These are phyloP conservation scores for Sus cebifrons DNA, from an alignment of 2,797 vertebrate genomes.

Conservation along the genomic window DNA sequence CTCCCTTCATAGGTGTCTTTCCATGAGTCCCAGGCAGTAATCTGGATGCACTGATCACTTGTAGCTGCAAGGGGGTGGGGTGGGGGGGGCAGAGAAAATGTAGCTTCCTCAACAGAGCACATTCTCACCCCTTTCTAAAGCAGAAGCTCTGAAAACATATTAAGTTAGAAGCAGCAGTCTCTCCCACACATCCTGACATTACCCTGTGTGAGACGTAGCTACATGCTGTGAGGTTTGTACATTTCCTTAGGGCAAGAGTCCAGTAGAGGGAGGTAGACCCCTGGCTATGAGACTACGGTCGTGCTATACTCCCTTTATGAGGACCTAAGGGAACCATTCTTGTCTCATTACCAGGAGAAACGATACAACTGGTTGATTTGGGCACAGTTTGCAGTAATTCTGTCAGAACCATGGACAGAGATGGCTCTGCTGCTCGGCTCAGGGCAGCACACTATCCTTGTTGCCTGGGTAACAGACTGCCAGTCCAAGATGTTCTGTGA, in stretches of 20 bases:
- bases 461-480: not conserved
- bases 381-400: not conserved
- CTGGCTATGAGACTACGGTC: not conserved
- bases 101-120: not conserved
- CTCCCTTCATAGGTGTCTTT: not conserved
- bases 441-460: not conserved
- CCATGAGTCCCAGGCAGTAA: not conserved
- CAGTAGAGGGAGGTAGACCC: not conserved
- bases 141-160: not conserved
- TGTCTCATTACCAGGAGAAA: not conserved
- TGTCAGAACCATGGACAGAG: not conserved
- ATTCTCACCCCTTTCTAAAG: not conserved
- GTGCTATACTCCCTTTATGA: slow-evolving; percentile 1
- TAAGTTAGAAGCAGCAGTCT: not conserved
- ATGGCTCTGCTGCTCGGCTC: not conserved
- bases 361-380: not conserved
- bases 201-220: not conserved
- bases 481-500: not conserved
- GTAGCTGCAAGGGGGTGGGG: not conserved
- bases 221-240: not conserved
- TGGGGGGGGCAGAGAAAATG: not conserved
- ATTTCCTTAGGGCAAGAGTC: not conserved
- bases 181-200: not conserved
- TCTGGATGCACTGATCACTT: not conserved
- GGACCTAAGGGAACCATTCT: not conserved